Evolutionary conservation across 2,888 invertebrate genomes (phyloP).

Genomic region (Nephrotoma guestfalica): DNA sequence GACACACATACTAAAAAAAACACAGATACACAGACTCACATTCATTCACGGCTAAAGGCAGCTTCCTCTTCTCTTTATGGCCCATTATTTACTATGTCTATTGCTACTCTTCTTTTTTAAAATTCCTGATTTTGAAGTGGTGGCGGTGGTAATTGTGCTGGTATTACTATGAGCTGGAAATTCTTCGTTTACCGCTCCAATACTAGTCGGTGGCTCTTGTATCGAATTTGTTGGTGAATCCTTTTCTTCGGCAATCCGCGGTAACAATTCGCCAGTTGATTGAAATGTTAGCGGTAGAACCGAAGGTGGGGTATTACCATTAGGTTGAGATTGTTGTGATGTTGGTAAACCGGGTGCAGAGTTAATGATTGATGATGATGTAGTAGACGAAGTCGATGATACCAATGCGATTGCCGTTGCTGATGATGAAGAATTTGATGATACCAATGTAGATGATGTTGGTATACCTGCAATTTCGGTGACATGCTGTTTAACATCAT

Average conservation of each 20-base stretch:
- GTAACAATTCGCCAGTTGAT: conserved; percentile 46
- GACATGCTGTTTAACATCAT: conserved; percentile 13
- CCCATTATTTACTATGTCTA: background rate
- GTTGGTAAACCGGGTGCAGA: background rate
- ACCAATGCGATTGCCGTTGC: background rate
- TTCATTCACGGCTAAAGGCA: background rate
- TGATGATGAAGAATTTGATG: background rate
- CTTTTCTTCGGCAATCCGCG: conserved; percentile 77
- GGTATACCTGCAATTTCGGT: background rate
- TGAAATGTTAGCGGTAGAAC: conserved; percentile 33
- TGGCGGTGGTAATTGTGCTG: background rate
- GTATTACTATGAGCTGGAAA: background rate
- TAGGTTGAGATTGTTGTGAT: background rate
- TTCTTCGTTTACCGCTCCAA: background rate
- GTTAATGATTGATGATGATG: background rate
- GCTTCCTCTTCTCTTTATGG: background rate
- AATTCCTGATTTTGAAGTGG: background rate
- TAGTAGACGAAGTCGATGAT: background rate
- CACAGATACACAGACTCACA: background rate
- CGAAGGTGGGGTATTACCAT: background rate
- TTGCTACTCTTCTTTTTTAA: background rate
- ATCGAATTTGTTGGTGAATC: conserved; percentile 54
- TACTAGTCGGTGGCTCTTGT: background rate
- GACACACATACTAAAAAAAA: too few relatives aligned
- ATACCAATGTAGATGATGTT: background rate